Percentiles rank a stretch among this genome's conserved stretches.
Evolutionary conservation across 2,113 vertebrate species (phyloP).

Genomic region (Oostethus manadensis): DNA sequence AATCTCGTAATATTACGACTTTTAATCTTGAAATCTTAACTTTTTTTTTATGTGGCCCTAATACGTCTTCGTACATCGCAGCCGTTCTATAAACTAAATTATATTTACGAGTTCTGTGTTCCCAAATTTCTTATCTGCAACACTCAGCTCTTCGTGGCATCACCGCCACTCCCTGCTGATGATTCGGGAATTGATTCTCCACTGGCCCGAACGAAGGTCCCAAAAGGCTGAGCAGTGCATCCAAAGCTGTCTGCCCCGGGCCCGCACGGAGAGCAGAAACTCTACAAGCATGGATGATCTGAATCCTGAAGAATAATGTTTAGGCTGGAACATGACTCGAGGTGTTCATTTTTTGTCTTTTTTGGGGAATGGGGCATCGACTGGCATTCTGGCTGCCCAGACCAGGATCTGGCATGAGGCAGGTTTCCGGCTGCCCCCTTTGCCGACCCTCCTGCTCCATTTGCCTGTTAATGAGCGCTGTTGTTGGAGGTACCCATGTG

Average conservation of each 20-base stretch:
- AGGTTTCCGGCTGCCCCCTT: slow-evolving; percentile 64
- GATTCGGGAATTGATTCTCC: slow-evolving; percentile 65
- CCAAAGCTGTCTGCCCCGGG: slow-evolving; percentile 66
- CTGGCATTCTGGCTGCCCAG: slow-evolving; percentile 67
- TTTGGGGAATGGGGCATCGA: slow-evolving; percentile 30
- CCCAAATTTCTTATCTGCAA: slow-evolving; percentile 57
- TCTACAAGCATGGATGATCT: slow-evolving; percentile 70
- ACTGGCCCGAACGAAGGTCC: slow-evolving; percentile 62
- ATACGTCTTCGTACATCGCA: too few species aligned
- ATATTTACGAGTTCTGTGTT: slow-evolving; percentile 26
- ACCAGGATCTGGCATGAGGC: slow-evolving; percentile 59
- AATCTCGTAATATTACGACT: too few species aligned
- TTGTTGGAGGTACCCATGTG: slow-evolving; percentile 75
- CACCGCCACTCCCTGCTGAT: slow-evolving; percentile 61
- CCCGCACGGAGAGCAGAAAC: slow-evolving; percentile 57
- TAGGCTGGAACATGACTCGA: slow-evolving; percentile 76
- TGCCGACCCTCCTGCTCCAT: slow-evolving; percentile 69
- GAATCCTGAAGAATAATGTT: slow-evolving; percentile 79
- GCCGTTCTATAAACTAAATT: background rate
- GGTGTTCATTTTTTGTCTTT: slow-evolving; percentile 67
- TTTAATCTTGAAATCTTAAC: too few species aligned
- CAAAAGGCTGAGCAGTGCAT: slow-evolving; percentile 70
- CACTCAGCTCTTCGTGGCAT: slow-evolving; percentile 48
- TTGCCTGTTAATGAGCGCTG: slow-evolving; percentile 77
- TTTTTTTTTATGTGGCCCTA: too few species aligned